These are phyloP conservation scores for Poecilobothrus nobilitatus DNA, from an alignment of 2,888 invertebrate species.

Conservation along the genomic window DNA sequence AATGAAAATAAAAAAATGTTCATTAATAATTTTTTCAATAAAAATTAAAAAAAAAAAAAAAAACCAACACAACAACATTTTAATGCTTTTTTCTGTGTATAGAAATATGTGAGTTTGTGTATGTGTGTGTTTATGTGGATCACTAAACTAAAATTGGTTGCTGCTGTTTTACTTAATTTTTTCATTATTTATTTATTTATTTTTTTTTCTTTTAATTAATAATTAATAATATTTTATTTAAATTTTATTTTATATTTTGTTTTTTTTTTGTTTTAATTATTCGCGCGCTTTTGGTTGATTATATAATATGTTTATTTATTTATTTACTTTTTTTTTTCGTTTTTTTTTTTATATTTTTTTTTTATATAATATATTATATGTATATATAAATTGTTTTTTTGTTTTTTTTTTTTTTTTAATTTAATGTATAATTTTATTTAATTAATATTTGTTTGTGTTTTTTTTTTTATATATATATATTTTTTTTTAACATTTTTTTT, in stretches of 20 bases:
- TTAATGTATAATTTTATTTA: background rate
- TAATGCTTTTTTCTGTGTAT: too few species aligned
- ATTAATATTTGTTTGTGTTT: slow-evolving; percentile 9
- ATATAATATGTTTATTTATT: slow-evolving; percentile 4
- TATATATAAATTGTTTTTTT: background rate
- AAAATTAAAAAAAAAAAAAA: too few species aligned
- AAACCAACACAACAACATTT: too few species aligned
- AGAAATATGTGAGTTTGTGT: too few species aligned
- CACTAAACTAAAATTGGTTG: too few species aligned
- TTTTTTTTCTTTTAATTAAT: too few species aligned
- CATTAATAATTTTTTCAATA: too few species aligned
- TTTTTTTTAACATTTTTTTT: background rate
- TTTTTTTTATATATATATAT: slow-evolving; percentile 8
- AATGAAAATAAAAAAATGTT: too few species aligned
- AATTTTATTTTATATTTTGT: slow-evolving; percentile 7
- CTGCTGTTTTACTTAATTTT: too few species aligned
- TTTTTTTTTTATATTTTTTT: slow-evolving; percentile 1
- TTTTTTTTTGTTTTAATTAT: background rate
- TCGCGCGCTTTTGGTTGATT: slow-evolving; percentile 10
- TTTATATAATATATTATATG: background rate
- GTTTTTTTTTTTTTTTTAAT: background rate
- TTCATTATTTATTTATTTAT: too few species aligned
- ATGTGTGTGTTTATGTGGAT: too few species aligned
- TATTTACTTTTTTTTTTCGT: slow-evolving; percentile 11
- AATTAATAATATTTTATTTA: background rate